Evolutionary conservation across 2,888 invertebrate genomes (phyloP).

Genomic region (Nemotelus pantherinus): DNA sequence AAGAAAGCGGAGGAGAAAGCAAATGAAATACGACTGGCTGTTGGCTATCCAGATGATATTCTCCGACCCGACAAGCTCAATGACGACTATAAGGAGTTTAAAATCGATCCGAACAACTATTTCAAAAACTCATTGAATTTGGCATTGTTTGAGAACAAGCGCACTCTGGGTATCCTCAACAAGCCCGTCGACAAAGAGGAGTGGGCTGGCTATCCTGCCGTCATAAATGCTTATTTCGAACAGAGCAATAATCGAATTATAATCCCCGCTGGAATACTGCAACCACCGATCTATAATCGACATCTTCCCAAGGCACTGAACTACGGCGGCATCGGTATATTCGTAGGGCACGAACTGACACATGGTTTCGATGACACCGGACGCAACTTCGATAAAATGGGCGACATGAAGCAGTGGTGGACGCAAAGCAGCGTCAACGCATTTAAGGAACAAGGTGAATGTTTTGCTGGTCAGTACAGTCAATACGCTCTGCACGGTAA

Average conservation of each 20-base stretch:
- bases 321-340: slow-evolving; percentile 54
- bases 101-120: slow-evolving; percentile 13
- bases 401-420: slow-evolving; percentile 54
- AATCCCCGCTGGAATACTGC: slow-evolving; percentile 92
- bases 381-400: slow-evolving; percentile 50
- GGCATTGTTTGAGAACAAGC: slow-evolving; percentile 7
- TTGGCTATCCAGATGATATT: slow-evolving; percentile 92
- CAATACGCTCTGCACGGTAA: slow-evolving; percentile 52
- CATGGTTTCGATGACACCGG: slow-evolving; percentile 54
- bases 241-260: slow-evolving; percentile 92
- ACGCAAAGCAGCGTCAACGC: slow-evolving; percentile 48
- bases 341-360: slow-evolving; percentile 54
- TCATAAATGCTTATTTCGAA: slow-evolving; percentile 92
- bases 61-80: slow-evolving; percentile 80
- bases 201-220: slow-evolving; percentile 86
- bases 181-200: slow-evolving; percentile 71
- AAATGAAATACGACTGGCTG: slow-evolving; percentile 90
- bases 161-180: not conserved
- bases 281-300: slow-evolving; percentile 89
- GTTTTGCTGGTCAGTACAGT: slow-evolving; percentile 53
- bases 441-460: slow-evolving; percentile 51
- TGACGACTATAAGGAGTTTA: slow-evolving; percentile 66
- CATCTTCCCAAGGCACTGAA: slow-evolving; percentile 72
- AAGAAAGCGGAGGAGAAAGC: slow-evolving; percentile 85
- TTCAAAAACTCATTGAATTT: slow-evolving; percentile 32